Evolutionary conservation across 2,113 vertebrate species (phyloP).

Genomic region (Chionodraco myersi): DNA sequence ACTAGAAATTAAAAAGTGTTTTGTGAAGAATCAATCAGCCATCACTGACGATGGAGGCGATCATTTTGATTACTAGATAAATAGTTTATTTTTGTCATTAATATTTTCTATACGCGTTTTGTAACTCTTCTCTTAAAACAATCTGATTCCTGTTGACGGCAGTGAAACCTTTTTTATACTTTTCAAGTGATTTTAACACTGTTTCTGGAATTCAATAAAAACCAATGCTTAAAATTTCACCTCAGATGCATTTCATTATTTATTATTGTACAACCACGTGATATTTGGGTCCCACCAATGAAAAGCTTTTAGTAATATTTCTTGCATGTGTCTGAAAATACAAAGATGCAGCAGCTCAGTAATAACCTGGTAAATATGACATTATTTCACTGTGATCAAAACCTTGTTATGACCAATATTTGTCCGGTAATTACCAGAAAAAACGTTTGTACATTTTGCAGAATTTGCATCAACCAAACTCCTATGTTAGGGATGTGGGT

Average conservation of each 20-base stretch:
- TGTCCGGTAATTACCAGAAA: not conserved
- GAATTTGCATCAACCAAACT: not conserved
- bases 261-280: not conserved
- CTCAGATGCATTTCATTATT: not conserved
- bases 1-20: not conserved
- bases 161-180: not conserved
- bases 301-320: not conserved
- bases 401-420: not conserved
- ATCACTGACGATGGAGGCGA: not conserved
- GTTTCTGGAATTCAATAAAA: conserved; percentile 14
- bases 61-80: not conserved
- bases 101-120: conserved; percentile 7
- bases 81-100: conserved; percentile 18
- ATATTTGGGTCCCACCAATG: not conserved
- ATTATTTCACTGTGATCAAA: not conserved
- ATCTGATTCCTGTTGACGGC: not conserved
- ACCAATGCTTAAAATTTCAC: not conserved
- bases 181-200: conserved; percentile 14
- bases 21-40: not conserved
- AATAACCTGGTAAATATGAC: no score
- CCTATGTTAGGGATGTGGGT: no score
- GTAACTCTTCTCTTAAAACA: conserved; percentile 8
- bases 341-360: not conserved
- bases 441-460: not conserved
- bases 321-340: no score